A percentile compares a stretch with the other conserved stretches of the same genome.
Evolutionary conservation across 1,140 invertebrate species (phyloP).

Genomic region (Drosophila orosa): DNA sequence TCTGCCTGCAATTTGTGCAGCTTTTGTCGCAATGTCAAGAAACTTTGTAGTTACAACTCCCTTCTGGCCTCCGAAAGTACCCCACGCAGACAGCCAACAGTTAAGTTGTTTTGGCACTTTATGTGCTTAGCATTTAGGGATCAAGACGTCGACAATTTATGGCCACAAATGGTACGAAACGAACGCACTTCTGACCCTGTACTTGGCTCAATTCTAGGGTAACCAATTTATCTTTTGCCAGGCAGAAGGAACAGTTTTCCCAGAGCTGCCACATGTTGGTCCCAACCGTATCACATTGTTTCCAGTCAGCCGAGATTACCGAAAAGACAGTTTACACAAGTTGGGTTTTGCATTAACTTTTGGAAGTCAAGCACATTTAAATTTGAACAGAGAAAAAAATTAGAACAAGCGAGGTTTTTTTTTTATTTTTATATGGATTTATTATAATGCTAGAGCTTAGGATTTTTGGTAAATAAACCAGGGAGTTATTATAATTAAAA

Average conservation of each 20-base stretch:
- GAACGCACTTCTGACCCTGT: constrained; percentile 40
- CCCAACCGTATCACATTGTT: constrained; percentile 31
- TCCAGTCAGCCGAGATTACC: constrained; percentile 22
- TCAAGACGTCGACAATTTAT: constrained; percentile 51
- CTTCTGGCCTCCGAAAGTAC: constrained; percentile 3
- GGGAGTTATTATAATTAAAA: too few species aligned
- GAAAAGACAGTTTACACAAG: constrained; percentile 30
- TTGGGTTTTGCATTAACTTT: constrained; percentile 38
- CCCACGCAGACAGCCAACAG: constrained; percentile 39
- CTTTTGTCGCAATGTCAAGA: constrained; percentile 68
- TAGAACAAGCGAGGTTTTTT: too few species aligned
- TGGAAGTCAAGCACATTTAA: not conserved
- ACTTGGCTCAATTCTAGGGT: constrained; percentile 30
- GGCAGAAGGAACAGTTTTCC: constrained; percentile 16
- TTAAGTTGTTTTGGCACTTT: constrained; percentile 58
- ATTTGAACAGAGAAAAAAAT: not conserved
- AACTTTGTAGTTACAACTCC: constrained; percentile 37
- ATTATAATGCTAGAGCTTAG: too few species aligned
- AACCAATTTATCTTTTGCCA: constrained; percentile 32
- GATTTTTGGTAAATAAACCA: too few species aligned
- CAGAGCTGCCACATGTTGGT: constrained; percentile 27
- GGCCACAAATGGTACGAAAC: constrained; percentile 19
- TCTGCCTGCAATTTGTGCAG: constrained; percentile 46
- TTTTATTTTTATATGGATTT: too few species aligned
- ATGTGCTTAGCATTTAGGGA: constrained; percentile 55